Evolutionary conservation across 1,140 invertebrate species (phyloP).

Genomic region (Eriocheir sinensis): DNA sequence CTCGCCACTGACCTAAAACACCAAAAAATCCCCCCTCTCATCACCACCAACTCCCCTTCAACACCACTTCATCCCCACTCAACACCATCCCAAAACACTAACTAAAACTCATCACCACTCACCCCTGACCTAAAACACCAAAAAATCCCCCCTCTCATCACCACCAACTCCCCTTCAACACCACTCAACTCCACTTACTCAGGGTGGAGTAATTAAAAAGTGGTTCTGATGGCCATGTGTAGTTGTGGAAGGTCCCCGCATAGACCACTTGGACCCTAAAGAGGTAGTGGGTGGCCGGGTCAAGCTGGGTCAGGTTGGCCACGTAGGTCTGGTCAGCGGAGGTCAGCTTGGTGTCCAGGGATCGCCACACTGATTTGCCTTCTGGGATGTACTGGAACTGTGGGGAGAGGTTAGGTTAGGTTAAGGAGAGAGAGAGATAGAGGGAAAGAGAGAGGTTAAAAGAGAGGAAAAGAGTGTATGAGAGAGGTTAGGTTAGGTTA

Average conservation of each 20-base stretch:
- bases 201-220: constrained; percentile 76
- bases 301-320: constrained; percentile 58
- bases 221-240: constrained; percentile 63
- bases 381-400: constrained; percentile 61
- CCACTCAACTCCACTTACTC: constrained; percentile 52
- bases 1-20: no score
- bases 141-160: no score
- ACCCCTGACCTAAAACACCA: no score
- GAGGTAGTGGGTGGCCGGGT: constrained; percentile 72
- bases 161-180: not conserved
- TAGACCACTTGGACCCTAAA: constrained; percentile 71
- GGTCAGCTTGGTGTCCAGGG: constrained; percentile 80
- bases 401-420: not conserved
- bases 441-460: no score
- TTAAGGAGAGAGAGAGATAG: no score
- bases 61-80: constrained; percentile 41
- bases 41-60: not conserved
- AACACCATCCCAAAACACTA: no score
- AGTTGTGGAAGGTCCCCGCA: constrained; percentile 60
- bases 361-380: constrained; percentile 79
- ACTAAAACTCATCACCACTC: no score
- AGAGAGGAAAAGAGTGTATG: no score
- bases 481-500: not conserved
- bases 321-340: constrained; percentile 82
- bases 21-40: no score